Conservation (phyloP, 2,888 invertebrate species). For the Molorchus minor region DNA sequence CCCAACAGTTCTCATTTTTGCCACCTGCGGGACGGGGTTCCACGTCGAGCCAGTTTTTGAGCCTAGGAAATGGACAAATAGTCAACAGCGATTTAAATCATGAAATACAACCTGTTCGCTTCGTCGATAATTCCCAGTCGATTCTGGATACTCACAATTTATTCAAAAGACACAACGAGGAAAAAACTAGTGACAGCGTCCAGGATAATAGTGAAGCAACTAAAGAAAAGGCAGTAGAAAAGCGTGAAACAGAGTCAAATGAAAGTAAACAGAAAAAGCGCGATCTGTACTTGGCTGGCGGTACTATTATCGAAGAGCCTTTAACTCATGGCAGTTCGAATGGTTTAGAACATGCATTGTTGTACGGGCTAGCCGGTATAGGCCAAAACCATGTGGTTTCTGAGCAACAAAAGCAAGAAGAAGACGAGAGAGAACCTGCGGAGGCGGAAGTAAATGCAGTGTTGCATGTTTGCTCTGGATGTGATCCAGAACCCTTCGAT, state of each 20-base stretch:
- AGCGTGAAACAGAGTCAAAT: constrained; percentile 30
- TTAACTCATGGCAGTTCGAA: constrained; percentile 62
- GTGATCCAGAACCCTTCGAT: constrained; percentile 80
- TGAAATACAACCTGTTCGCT: constrained; percentile 65
- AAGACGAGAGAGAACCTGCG: constrained; percentile 81
- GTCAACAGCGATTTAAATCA: constrained; percentile 64
- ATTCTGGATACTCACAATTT: constrained; percentile 62
- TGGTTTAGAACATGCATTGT: constrained; percentile 65
- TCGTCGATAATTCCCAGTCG: constrained; percentile 65
- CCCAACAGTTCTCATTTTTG: constrained; percentile 31
- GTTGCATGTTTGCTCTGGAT: constrained; percentile 80
- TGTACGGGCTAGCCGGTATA: constrained; percentile 75
- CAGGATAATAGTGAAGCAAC: constrained; percentile 9
- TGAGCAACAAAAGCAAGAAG: constrained; percentile 70
- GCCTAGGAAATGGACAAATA: constrained; percentile 59
- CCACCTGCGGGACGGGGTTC: constrained; percentile 26
- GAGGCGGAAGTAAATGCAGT: constrained; percentile 85
- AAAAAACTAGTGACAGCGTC: too few species aligned
- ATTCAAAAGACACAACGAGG: constrained; percentile 62
- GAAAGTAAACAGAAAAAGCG: constrained; percentile 66
- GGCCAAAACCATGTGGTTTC: constrained; percentile 70
- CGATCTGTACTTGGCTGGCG: constrained; percentile 74
- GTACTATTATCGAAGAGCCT: constrained; percentile 70
- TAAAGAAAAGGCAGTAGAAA: constrained; percentile 42
- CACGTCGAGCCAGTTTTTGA: constrained; percentile 39